phyloP scores from a whole-genome alignment of 92 coral and sea anemone genomes.

The Virgularia gustaviana region DNA sequence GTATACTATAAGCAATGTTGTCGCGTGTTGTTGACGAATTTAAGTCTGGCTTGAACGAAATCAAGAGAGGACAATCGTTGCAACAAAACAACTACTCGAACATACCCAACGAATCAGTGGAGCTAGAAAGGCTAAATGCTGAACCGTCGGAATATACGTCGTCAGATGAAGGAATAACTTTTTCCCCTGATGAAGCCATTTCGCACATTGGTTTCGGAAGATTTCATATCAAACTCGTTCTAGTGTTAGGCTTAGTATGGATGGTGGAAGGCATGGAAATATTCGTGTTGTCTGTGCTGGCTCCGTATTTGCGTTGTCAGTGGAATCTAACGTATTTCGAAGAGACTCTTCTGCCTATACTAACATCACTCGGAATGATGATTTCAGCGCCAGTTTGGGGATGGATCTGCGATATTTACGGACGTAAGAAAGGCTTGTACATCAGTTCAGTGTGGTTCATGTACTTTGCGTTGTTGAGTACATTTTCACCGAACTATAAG shows the following conservation, averaged over 20 bases:
- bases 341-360: constrained; percentile 41
- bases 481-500: constrained; percentile 55
- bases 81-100: too few species aligned
- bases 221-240: constrained; percentile 50
- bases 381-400: constrained; percentile 55
- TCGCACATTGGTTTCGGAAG: constrained; percentile 56
- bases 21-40: too few species aligned
- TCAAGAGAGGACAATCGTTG: not conserved
- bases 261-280: constrained; percentile 66
- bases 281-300: constrained; percentile 53
- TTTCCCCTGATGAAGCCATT: constrained; percentile 60
- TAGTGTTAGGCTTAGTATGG: constrained; percentile 54
- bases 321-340: constrained; percentile 51
- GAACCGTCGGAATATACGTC: not conserved
- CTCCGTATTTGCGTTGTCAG: constrained; percentile 55
- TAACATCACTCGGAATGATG: constrained; percentile 57
- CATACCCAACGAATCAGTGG: constrained; percentile 7
- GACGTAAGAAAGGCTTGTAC: constrained; percentile 55
- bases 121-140: constrained; percentile 5
- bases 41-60: not conserved
- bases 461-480: constrained; percentile 60
- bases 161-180: constrained; percentile 44
- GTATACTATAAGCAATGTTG: too few species aligned
- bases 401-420: constrained; percentile 55
- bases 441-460: constrained; percentile 56